Percentiles rank a stretch among this genome's conserved stretches.
These are phyloP conservation scores for Clistopyga incitator DNA, from an alignment of 2,888 invertebrate genomes.

Conservation along the genomic window DNA sequence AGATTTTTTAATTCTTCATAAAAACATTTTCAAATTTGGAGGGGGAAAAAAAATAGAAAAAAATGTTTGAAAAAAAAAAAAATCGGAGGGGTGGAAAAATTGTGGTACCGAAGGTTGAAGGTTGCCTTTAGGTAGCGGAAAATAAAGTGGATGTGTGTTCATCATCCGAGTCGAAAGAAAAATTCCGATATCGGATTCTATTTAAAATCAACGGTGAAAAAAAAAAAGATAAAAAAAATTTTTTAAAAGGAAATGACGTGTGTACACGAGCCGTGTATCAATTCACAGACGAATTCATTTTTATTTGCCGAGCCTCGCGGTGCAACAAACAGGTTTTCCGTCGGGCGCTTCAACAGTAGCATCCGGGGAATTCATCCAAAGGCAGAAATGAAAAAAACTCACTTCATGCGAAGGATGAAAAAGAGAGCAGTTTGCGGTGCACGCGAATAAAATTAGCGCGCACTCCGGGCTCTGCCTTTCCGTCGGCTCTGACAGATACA, in stretches of 20 bases:
- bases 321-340: neutral
- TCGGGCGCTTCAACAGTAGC: neutral
- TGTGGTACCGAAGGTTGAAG: no score
- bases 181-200: neutral
- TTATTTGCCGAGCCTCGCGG: neutral
- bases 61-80: no score
- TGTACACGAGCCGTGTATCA: neutral
- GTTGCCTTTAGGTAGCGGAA: neutral
- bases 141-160: neutral
- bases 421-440: slow-evolving; percentile 13
- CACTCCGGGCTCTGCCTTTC: neutral
- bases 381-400: slow-evolving; percentile 15
- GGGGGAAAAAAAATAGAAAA: no score
- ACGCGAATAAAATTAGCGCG: slow-evolving; percentile 38
- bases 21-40: no score
- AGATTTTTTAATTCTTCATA: no score
- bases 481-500: neutral
- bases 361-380: slow-evolving; percentile 9
- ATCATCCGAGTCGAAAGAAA: neutral
- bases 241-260: neutral
- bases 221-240: no score
- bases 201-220: neutral
- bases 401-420: slow-evolving; percentile 6
- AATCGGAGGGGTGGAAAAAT: no score
- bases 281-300: no score